Percentiles rank a stretch among this genome's conserved stretches.
Evolutionary conservation across 2,797 vertebrate genomes (phyloP).

Genomic region (Arrhamphus sclerolepis): DNA sequence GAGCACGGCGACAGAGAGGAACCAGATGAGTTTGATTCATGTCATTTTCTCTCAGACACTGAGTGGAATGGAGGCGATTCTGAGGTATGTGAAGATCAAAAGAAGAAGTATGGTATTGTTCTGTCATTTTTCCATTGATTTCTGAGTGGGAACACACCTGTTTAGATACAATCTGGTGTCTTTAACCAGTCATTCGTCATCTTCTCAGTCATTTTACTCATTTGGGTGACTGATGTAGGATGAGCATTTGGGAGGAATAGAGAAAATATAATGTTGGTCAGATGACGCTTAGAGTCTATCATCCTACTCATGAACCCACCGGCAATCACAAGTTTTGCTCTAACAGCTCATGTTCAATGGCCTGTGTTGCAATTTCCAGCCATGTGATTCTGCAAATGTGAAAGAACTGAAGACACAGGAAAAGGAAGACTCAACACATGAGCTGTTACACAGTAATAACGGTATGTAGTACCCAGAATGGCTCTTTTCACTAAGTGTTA

Average conservation of each 20-base stretch:
- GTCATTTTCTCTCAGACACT: conserved; percentile 6
- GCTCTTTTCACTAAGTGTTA: not conserved
- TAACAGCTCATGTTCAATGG: conserved; percentile 16
- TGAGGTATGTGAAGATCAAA: conserved; percentile 48
- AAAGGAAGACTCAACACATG: conserved; percentile 49
- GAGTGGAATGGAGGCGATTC: conserved; percentile 36
- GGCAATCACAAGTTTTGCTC: conserved; percentile 54
- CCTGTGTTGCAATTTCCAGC: conserved; percentile 74
- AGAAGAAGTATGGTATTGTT: not conserved
- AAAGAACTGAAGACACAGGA: conserved; percentile 54
- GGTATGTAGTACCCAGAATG: conserved; percentile 48
- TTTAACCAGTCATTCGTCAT: not conserved
- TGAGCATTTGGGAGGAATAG: conserved; percentile 12
- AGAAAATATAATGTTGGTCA: conserved; percentile 31
- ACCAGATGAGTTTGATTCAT: conserved; percentile 25
- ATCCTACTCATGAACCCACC: conserved; percentile 6
- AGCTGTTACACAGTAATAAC: conserved; percentile 20
- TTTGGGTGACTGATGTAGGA: conserved; percentile 1
- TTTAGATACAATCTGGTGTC: conserved; percentile 8
- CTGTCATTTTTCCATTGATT: conserved; percentile 19
- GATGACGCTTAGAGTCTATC: conserved; percentile 23
- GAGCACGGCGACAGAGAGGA: conserved; percentile 26
- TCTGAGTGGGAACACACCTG: not conserved
- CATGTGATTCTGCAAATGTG: conserved; percentile 65
- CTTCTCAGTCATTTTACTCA: not conserved